phyloP scores from a whole-genome alignment of 2,113 vertebrate genomes.

The Rostratula benghalensis region DNA sequence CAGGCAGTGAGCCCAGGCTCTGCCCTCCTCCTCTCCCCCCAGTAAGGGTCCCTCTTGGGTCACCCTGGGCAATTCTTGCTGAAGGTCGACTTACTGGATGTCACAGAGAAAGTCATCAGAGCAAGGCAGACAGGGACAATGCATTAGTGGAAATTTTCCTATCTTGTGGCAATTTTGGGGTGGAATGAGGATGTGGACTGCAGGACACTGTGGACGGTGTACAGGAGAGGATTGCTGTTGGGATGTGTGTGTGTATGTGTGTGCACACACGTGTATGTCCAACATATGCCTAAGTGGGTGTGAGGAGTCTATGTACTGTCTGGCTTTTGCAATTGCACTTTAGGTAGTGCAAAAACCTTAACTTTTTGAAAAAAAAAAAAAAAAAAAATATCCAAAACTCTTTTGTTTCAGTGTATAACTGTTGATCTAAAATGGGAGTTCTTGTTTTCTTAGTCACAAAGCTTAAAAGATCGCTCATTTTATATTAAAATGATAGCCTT shows the following conservation, averaged over 20 bases:
- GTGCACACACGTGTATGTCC: not conserved
- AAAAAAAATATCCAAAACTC: not conserved
- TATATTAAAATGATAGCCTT: slow-evolving; percentile 80
- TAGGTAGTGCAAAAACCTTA: not conserved
- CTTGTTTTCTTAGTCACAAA: slow-evolving; percentile 71
- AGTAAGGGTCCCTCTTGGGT: not conserved
- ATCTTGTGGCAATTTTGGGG: not conserved
- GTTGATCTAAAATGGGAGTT: slow-evolving; percentile 69
- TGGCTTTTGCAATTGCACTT: not conserved
- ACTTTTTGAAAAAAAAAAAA: not conserved
- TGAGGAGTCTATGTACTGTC: not conserved
- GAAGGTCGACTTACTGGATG: not conserved
- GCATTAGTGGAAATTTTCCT: too few relatives aligned
- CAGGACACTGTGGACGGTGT: not conserved
- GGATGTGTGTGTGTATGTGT: too few relatives aligned
- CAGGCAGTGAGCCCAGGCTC: not conserved
- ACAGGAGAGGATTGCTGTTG: not conserved
- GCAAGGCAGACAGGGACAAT: not conserved
- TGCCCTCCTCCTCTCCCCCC: not conserved
- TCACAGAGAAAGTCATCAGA: not conserved
- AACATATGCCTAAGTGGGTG: not conserved
- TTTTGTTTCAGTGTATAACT: slow-evolving; percentile 44
- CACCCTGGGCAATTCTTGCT: not conserved
- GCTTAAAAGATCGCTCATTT: slow-evolving; percentile 70
- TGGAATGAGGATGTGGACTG: not conserved